Percentiles rank a stretch among this genome's conserved stretches.
Conservation (phyloP, 2,888 invertebrate species). For the Drosophila cognata region DNA sequence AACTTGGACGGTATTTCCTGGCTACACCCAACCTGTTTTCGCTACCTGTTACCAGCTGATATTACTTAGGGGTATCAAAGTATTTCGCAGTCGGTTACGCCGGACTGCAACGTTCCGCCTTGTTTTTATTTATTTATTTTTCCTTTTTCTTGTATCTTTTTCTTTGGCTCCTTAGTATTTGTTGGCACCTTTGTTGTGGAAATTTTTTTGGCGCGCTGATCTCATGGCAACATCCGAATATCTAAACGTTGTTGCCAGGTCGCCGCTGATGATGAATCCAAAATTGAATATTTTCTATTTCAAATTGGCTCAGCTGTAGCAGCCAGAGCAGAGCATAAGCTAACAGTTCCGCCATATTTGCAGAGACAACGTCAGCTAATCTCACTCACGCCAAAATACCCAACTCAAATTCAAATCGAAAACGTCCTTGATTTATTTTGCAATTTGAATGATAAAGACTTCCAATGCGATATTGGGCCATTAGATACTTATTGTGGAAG, state of each 20-base stretch:
- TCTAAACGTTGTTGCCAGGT: constrained; percentile 50
- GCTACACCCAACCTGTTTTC: no score
- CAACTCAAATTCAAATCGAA: constrained; percentile 13
- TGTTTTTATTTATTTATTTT: neutral
- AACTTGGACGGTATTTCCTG: no score
- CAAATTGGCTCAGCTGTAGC: constrained; percentile 23
- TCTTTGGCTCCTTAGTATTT: constrained; percentile 42
- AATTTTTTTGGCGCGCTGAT: constrained; percentile 66
- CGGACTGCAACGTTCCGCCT: no score
- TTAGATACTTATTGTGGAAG: neutral
- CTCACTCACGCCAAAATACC: neutral
- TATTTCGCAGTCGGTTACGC: no score
- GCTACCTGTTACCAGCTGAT: no score
- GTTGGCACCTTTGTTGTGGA: constrained; percentile 60
- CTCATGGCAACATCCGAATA: constrained; percentile 42
- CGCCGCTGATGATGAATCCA: constrained; percentile 19
- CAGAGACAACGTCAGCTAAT: constrained; percentile 6
- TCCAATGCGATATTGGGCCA: neutral
- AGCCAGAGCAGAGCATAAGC: neutral
- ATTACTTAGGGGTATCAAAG: no score
- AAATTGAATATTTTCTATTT: constrained; percentile 14
- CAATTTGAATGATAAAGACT: neutral
- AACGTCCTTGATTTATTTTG: constrained; percentile 26
- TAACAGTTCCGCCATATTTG: constrained; percentile 19
- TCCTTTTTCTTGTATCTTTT: constrained; percentile 23